Conservation (phyloP, 2,113 vertebrate species). For the Corydoras maculifer region DNA sequence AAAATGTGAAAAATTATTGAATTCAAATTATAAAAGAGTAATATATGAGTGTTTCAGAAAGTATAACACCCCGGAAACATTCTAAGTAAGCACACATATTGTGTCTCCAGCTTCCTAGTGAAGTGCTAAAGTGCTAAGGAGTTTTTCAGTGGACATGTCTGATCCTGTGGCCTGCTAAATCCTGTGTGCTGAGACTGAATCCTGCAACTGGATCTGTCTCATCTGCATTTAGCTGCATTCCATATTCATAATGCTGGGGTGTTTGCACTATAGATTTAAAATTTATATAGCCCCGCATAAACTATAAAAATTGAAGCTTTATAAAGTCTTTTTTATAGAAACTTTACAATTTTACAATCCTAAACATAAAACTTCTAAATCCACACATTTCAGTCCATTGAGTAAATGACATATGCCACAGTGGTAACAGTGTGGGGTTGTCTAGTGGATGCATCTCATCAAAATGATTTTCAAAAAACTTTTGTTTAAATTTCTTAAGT, state of each 20-base stretch:
- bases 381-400: no score
- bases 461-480: background rate
- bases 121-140: no score
- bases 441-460: no score
- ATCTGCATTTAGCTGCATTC: constrained; percentile 42
- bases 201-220: constrained; percentile 47
- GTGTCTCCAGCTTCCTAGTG: background rate
- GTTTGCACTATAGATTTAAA: background rate
- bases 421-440: no score
- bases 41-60: no score
- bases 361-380: no score
- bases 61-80: no score
- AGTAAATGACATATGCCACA: no score
- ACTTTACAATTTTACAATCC: no score
- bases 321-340: background rate
- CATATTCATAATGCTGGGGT: background rate
- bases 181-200: constrained; percentile 39
- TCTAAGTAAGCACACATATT: background rate
- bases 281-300: no score
- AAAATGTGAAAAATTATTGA: no score
- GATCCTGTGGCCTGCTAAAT: constrained; percentile 61
- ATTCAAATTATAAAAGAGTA: no score
- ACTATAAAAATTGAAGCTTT: background rate
- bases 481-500: background rate
- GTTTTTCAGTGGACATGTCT: constrained; percentile 56